Evolutionary conservation across 2,797 vertebrate species (phyloP).

Genomic region (Sebastes glaucus): DNA sequence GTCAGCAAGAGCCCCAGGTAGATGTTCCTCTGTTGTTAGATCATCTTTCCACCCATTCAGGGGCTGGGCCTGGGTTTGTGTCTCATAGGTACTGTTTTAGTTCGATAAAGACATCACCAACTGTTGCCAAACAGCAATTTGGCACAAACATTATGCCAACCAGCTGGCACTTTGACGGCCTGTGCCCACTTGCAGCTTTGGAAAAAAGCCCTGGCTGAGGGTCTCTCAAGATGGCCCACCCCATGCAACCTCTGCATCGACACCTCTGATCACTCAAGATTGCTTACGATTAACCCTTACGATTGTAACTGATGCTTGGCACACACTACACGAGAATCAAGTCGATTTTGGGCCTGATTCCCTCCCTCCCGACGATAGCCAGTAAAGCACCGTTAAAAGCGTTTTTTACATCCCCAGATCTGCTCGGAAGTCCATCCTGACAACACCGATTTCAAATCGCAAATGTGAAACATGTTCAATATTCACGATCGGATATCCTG

Average conservation of each 20-base stretch:
- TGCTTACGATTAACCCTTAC: background rate
- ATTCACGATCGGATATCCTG: no score
- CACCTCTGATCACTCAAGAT: background rate
- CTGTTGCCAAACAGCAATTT: conserved; percentile 14
- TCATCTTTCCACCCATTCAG: background rate
- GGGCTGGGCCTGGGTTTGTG: background rate
- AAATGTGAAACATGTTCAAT: no score
- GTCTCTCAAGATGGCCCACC: background rate
- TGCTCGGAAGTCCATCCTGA: no score
- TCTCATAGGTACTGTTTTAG: background rate
- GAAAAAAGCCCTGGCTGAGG: conserved; percentile 3
- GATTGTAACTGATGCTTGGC: background rate
- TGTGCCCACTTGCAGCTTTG: background rate
- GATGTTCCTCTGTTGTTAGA: background rate
- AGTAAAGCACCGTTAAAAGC: accelerated
- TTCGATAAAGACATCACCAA: conserved; percentile 2
- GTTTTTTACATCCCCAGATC: no score
- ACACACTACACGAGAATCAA: no score
- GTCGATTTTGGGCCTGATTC: no score
- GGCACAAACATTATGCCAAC: background rate
- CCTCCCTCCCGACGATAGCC: no score
- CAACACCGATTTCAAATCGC: accelerated
- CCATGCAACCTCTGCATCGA: background rate
- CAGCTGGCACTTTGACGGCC: background rate
- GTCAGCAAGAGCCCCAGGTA: background rate